Evolutionary conservation across 2,113 vertebrate genomes (phyloP).

Genomic region (Nannospalax galili): DNA sequence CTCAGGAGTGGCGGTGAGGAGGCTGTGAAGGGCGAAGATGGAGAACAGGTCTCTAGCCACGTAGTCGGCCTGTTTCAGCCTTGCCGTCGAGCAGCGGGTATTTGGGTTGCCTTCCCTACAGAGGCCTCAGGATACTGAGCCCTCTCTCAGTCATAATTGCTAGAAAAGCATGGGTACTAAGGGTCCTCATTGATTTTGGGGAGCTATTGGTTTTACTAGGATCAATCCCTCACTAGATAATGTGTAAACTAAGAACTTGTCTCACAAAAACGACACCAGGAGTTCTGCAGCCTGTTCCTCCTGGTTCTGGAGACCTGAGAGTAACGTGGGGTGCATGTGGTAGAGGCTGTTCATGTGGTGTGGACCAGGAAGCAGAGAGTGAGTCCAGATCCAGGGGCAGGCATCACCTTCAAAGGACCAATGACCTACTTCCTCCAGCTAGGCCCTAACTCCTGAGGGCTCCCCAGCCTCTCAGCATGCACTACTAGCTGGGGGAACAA

Average conservation of each 20-base stretch:
- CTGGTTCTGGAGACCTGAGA: no score
- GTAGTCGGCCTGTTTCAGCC: no score
- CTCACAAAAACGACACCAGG: no score
- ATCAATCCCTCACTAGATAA: background rate
- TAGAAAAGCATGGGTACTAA: background rate
- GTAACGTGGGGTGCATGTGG: no score
- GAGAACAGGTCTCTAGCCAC: background rate
- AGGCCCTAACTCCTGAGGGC: background rate
- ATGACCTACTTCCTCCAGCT: no score
- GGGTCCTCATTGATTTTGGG: background rate
- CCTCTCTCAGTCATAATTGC: no score
- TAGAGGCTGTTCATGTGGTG: no score
- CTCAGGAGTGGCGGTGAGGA: fast-evolving
- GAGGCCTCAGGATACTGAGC: background rate
- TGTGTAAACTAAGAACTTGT: background rate
- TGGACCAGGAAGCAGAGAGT: no score
- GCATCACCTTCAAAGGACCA: no score
- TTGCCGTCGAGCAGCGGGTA: background rate
- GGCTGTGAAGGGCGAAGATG: background rate
- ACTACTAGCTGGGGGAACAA: background rate
- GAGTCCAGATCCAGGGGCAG: background rate
- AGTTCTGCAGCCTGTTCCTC: no score
- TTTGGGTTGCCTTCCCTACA: background rate
- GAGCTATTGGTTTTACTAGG: background rate
- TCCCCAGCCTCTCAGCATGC: background rate